A percentile compares a stretch with the other conserved stretches of the same genome.
Conservation (phyloP, 2,113 vertebrate genomes). For the Pseudopipra pipra region DNA sequence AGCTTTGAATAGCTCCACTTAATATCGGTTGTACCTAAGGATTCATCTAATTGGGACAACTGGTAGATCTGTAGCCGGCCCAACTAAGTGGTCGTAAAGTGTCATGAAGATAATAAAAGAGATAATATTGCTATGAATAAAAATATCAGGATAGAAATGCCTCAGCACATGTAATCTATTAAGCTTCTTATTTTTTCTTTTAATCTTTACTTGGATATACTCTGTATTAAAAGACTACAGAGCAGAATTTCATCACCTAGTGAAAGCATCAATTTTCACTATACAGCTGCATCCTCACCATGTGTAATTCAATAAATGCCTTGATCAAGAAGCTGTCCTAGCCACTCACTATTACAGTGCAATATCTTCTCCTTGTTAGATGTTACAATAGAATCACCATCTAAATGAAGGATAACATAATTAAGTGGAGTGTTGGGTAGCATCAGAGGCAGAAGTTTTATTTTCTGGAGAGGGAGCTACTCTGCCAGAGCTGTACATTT, state of each 20-base stretch:
- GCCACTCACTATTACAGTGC: constrained; percentile 9
- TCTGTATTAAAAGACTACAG: not conserved
- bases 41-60: not conserved
- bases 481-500: not conserved
- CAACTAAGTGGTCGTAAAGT: not conserved
- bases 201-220: not conserved
- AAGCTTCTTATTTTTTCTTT: not conserved
- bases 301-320: constrained; percentile 6
- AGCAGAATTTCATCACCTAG: constrained; percentile 29
- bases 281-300: not conserved
- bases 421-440: constrained; percentile 19
- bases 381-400: constrained; percentile 13
- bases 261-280: constrained; percentile 21
- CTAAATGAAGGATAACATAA: constrained; percentile 27
- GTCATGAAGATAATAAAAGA: not conserved
- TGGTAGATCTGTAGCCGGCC: not conserved
- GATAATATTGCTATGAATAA: not conserved
- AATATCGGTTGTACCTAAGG: not conserved
- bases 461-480: not conserved
- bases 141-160: constrained; percentile 1
- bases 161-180: not conserved
- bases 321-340: constrained; percentile 41
- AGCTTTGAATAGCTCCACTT: not conserved
- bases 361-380: constrained; percentile 30
- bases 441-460: not conserved